Percentiles rank a stretch among this genome's conserved stretches.
These are phyloP conservation scores for Apodemia duryi DNA, from an alignment of 2,888 invertebrate genomes.

Conservation along the genomic window DNA sequence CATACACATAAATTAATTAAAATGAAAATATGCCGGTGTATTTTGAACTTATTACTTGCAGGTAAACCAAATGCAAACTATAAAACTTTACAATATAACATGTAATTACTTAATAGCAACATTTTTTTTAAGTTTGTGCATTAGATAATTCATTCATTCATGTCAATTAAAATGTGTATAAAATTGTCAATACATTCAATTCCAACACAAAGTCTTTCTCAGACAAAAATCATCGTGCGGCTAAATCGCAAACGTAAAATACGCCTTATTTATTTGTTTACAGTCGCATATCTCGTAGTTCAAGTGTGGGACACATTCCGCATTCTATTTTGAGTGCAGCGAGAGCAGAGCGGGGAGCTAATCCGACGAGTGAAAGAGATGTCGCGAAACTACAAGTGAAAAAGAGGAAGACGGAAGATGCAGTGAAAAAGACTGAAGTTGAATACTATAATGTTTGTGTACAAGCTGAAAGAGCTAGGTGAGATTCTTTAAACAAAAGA, in stretches of 20 bases:
- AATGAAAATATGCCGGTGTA: too few relatives aligned
- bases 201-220: not conserved
- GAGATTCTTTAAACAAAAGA: not conserved
- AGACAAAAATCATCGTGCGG: slow-evolving; percentile 11
- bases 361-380: slow-evolving; percentile 77
- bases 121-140: too few relatives aligned
- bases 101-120: too few relatives aligned
- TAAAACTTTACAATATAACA: too few relatives aligned
- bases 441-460: slow-evolving; percentile 96
- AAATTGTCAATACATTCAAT: not conserved
- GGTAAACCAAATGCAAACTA: too few relatives aligned
- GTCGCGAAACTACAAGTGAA: slow-evolving; percentile 91
- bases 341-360: slow-evolving; percentile 56
- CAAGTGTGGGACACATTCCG: slow-evolving; percentile 78
- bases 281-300: slow-evolving; percentile 74
- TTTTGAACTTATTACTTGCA: too few relatives aligned
- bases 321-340: slow-evolving; percentile 71
- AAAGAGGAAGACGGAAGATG: slow-evolving; percentile 92
- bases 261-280: slow-evolving; percentile 34
- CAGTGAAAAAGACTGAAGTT: slow-evolving; percentile 93
- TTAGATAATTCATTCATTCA: too few relatives aligned
- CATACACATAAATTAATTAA: too few relatives aligned
- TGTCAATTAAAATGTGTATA: too few relatives aligned
- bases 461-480: slow-evolving; percentile 92
- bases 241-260: slow-evolving; percentile 15